Percentiles rank a stretch among this genome's conserved stretches.
Conservation (phyloP, 2,888 invertebrate genomes). For the Lasioglossum pauxillum region DNA sequence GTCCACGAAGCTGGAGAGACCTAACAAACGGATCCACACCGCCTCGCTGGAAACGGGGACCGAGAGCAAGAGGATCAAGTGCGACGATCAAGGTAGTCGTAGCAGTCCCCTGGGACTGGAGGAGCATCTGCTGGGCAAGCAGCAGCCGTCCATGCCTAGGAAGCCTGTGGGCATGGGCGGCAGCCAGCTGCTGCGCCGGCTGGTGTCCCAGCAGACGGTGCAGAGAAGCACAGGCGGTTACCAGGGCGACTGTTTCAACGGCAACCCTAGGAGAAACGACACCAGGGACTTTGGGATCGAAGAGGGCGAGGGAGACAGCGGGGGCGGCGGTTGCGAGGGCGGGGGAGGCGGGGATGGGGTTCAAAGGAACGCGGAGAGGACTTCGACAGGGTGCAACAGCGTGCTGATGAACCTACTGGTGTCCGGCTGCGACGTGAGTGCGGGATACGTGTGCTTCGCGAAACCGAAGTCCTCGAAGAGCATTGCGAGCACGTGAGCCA, state of each 20-base stretch:
- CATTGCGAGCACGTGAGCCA: slow-evolving; percentile 80
- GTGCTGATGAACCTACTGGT: slow-evolving; percentile 97
- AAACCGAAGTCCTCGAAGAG: slow-evolving; percentile 81
- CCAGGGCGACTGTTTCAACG: slow-evolving; percentile 21
- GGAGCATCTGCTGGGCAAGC: slow-evolving; percentile 54
- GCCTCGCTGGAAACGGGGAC: slow-evolving; percentile 60
- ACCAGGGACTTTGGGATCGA: slow-evolving; percentile 16
- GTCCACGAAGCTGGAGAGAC: slow-evolving; percentile 66
- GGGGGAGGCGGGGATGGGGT: slow-evolving; percentile 62
- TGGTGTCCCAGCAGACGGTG: slow-evolving; percentile 84
- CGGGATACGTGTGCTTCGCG: slow-evolving; percentile 95
- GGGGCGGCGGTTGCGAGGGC: slow-evolving; percentile 23
- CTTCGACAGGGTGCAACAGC: slow-evolving; percentile 87
- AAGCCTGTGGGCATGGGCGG: slow-evolving; percentile 36
- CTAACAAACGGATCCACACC: slow-evolving; percentile 77
- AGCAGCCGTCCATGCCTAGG: slow-evolving; percentile 35
- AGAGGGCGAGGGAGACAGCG: not conserved
- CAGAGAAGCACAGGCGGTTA: slow-evolving; percentile 23
- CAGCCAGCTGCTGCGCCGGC: slow-evolving; percentile 86
- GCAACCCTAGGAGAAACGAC: not conserved
- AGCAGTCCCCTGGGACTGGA: slow-evolving; percentile 54
- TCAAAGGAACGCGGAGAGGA: slow-evolving; percentile 35
- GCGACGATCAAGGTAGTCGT: slow-evolving; percentile 60
- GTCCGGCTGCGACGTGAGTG: slow-evolving; percentile 97
- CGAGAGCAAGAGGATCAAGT: slow-evolving; percentile 79